These are phyloP conservation scores for Gnatocerus cornutus DNA, from an alignment of 2,888 invertebrate genomes.

Conservation along the genomic window DNA sequence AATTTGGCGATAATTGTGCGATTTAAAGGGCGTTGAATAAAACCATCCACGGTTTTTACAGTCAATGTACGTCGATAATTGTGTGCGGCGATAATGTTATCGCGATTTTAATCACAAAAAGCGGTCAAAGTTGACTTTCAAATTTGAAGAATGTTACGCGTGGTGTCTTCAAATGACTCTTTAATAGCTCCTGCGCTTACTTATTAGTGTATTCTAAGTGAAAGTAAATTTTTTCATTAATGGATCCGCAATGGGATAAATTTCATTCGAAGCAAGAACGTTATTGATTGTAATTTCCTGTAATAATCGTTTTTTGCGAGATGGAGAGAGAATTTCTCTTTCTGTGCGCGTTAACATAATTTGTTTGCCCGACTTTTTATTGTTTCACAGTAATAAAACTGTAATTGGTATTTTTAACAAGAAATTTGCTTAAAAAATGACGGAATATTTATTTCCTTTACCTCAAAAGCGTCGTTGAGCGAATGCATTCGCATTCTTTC, in stretches of 20 bases:
- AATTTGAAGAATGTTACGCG: neutral
- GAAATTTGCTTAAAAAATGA: too few relatives aligned
- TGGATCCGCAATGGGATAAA: neutral
- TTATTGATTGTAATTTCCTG: slow-evolving; percentile 3
- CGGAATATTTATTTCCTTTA: slow-evolving; percentile 58
- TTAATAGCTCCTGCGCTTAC: slow-evolving; percentile 1
- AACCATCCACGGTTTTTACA: too few relatives aligned
- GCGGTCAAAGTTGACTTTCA: neutral
- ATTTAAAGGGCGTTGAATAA: too few relatives aligned
- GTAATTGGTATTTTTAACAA: too few relatives aligned
- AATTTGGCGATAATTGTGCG: too few relatives aligned
- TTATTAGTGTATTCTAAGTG: neutral
- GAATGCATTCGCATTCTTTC: slow-evolving; percentile 88
- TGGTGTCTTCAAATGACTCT: neutral
- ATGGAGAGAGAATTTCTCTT: too few relatives aligned
- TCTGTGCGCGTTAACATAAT: too few relatives aligned
- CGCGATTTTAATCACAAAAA: neutral
- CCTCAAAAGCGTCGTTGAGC: slow-evolving; percentile 86
- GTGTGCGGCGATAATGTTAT: too few relatives aligned
- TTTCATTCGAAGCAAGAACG: neutral
- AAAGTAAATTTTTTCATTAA: neutral
- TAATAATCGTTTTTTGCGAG: too few relatives aligned
- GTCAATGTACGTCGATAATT: too few relatives aligned
- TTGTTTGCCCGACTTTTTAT: too few relatives aligned
- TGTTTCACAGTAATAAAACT: too few relatives aligned